Evolutionary conservation across 1,140 invertebrate genomes (phyloP), one percentile per base, ranked within the genome.

Genomic region (Drosophila melanica): DNA sequence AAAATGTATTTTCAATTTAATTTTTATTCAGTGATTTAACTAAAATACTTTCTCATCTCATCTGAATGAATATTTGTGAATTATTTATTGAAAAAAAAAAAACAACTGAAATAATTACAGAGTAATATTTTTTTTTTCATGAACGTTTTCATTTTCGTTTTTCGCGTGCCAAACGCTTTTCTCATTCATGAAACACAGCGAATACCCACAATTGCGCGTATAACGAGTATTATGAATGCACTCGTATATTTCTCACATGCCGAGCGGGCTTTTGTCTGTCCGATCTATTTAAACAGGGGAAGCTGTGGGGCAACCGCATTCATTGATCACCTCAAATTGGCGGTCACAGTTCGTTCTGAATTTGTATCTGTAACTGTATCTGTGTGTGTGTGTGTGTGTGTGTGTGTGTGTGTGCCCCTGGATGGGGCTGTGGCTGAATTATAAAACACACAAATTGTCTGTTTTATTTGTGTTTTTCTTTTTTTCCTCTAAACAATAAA

Each of bases 251-350:
- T 51, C 47, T 51, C 59, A 51, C 59, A 62, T 30, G n/a, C 10
- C 18, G 5, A 16, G 10, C 54, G 47, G 3, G 44, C 23, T 60
- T 27, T 37, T 37, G 10, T 60, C 3, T 2, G 30, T 44, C 11
- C 44, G 55, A 59, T 45, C 59, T 53, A 12, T 30, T 5, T 33
- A 33, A 8, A 18, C 20, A 58, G 20, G 10, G 23, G 3, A 27
- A 6, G 7, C 6, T 5, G 14, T 11, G 27, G 27, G 16, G 20
- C 30, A 14, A 20, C 7, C 41, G 55, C 69, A 81, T 81, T 76
- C 78, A 81, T 80, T 71, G 48, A 63, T 77, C n/a, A 82, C 75
- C 79, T 69, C 64, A 69, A 81, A 81, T 81, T 81, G 79, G 50
- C 79, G 64, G 79, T 74, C 79, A 81, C 62, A 64, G 51, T 48